Evolutionary conservation across 1,140 invertebrate genomes (phyloP).

Genomic region (Philotrypesis tridentata): DNA sequence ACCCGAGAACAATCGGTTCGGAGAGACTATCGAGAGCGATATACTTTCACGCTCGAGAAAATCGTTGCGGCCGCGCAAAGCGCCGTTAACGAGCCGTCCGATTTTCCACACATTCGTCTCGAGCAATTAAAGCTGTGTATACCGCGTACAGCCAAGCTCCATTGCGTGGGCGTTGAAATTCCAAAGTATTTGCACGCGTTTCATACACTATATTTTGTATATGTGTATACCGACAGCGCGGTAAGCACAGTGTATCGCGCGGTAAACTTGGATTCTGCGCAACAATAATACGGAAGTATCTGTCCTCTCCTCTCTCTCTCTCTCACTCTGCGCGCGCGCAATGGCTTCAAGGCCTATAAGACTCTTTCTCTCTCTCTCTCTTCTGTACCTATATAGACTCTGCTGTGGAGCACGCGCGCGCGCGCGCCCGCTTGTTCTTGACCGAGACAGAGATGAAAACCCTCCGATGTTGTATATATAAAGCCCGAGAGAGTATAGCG

Average conservation of each 20-base stretch:
- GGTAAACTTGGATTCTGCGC: not conserved
- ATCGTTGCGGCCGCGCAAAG: not conserved
- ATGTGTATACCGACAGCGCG: too few relatives aligned
- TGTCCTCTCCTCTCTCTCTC: too few relatives aligned
- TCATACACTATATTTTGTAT: too few relatives aligned
- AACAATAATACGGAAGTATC: constrained; percentile 11
- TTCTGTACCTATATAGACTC: too few relatives aligned
- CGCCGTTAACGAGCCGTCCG: not conserved
- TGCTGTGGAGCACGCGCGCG: not conserved
- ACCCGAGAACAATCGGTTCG: too few relatives aligned
- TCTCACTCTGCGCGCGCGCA: not conserved
- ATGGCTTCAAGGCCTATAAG: constrained; percentile 16
- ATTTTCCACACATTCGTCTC: not conserved
- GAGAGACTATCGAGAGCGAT: too few relatives aligned
- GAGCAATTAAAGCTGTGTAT: constrained; percentile 5
- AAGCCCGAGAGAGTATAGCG: too few relatives aligned
- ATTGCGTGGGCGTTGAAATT: constrained; percentile 13
- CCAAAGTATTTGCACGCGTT: not conserved
- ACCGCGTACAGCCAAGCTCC: not conserved
- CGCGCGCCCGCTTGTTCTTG: not conserved
- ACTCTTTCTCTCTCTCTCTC: not conserved
- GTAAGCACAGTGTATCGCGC: too few relatives aligned
- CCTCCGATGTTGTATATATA: too few relatives aligned
- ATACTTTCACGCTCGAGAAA: not conserved
- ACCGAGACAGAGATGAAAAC: constrained; percentile 20